Conservation (phyloP, 2,113 vertebrate genomes). For the Columba janthina region DNA sequence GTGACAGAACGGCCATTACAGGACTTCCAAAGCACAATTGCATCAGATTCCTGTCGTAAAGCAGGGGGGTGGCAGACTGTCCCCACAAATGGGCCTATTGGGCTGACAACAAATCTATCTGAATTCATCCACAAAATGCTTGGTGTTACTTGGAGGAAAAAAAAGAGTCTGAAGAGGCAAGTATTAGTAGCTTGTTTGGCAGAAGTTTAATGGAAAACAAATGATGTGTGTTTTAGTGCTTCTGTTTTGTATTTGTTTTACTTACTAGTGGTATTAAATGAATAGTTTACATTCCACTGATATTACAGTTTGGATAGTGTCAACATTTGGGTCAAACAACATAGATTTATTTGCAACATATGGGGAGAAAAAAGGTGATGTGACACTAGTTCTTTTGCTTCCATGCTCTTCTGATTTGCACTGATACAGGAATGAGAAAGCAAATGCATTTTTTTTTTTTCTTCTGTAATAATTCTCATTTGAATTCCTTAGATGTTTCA, state of each 20-base stretch:
- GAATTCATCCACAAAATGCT: background rate
- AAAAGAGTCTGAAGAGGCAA: background rate
- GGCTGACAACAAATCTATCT: slow-evolving; percentile 61
- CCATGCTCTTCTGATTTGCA: background rate
- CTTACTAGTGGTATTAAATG: background rate
- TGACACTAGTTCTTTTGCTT: background rate
- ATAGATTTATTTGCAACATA: background rate
- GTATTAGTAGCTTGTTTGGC: background rate
- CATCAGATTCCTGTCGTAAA: slow-evolving; percentile 71
- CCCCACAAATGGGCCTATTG: slow-evolving; percentile 71
- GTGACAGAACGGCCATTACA: slow-evolving; percentile 72
- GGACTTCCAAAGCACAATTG: slow-evolving; percentile 74
- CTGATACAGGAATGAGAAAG: background rate
- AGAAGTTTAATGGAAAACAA: background rate
- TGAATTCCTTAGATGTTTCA: background rate
- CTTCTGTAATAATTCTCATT: background rate
- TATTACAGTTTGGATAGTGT: background rate
- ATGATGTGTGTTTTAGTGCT: background rate
- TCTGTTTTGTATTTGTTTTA: background rate
- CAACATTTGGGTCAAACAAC: background rate
- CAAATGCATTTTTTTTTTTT: background rate
- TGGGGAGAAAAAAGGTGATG: background rate
- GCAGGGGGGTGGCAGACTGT: slow-evolving; percentile 69
- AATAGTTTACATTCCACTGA: background rate
- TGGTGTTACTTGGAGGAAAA: background rate